Evolutionary conservation across 2,797 vertebrate genomes (phyloP).

Genomic region (Pseudomugil tenellus): DNA sequence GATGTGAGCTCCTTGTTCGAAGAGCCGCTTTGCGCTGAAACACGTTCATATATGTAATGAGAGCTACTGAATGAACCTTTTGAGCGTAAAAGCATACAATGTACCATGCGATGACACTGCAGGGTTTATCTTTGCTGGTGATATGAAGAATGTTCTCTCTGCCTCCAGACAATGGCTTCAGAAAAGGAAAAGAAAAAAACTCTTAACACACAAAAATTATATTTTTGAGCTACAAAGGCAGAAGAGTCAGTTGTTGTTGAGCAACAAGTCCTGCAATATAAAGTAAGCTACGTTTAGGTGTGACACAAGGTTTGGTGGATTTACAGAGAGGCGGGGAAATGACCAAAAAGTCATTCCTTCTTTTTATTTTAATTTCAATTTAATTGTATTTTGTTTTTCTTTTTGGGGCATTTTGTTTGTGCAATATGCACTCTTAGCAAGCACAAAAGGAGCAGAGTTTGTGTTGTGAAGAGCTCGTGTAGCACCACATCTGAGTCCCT

Average conservation of each 20-base stretch:
- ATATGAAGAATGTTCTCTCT: slow-evolving; percentile 36
- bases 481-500: slow-evolving; percentile 42
- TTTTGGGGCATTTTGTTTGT: slow-evolving; percentile 36
- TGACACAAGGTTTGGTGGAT: slow-evolving; percentile 35
- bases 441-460: slow-evolving; percentile 40
- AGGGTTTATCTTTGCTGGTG: slow-evolving; percentile 47
- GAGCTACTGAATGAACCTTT: slow-evolving; percentile 55
- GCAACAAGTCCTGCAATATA: slow-evolving; percentile 37
- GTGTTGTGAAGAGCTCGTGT: slow-evolving; percentile 47
- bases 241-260: slow-evolving; percentile 20
- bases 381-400: too few relatives aligned
- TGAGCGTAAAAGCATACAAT: slow-evolving; percentile 48
- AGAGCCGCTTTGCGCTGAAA: slow-evolving; percentile 32
- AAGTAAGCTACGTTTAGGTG: slow-evolving; percentile 47
- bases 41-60: slow-evolving; percentile 59
- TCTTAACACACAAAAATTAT: slow-evolving; percentile 42
- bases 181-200: neutral
- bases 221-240: slow-evolving; percentile 31
- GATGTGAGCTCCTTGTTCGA: slow-evolving; percentile 45
- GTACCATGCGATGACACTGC: slow-evolving; percentile 37
- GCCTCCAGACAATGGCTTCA: slow-evolving; percentile 37
- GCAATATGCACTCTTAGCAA: slow-evolving; percentile 22
- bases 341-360: slow-evolving; percentile 9
- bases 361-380: neutral
- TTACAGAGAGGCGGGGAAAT: slow-evolving; percentile 17